Base-by-base conservation (phyloP, 2,113 vertebrate genomes). In the Myiozetetes cayanensis region DNA sequence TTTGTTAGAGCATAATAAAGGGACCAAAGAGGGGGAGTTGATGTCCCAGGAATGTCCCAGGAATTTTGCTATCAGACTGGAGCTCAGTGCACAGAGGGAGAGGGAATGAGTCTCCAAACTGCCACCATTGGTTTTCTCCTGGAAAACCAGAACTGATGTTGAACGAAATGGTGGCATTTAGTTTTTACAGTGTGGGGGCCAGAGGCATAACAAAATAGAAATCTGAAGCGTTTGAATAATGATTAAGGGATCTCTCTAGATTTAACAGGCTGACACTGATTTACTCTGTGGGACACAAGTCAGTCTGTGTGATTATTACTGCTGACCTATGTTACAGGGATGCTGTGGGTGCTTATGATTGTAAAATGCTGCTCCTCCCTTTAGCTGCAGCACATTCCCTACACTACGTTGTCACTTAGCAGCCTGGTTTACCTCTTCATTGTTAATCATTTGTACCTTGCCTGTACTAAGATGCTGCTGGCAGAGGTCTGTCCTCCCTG, bases 351-450 rank as follows among this genome's bases (percentile, higher is more conserved):
- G 27, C 49, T 84, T 30, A 9, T 14, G 27, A 61, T 55, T 84
- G 41, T 71, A 55, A 79, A 79, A 49, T 30, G 46, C 41, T 27
- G 20, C 41, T 50, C 44, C 61, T 81, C 21, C 46, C 41, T 28
- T 27, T 17, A 53, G 62, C 76, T 59, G 53, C 28, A 41, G 25
- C 2, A 27, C 1, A 1, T n/a, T 81, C 44, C 41, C 70, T 70
- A 31, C 35, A 61, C 5, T 6, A 14, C 0, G 0, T 35, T 6
- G 24, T 44, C 28, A 17, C 44, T 21, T 56, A 53, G 20, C 55
- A 56, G 58, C 75, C 75, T 47, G 37, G 33, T 86, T 55, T 66
- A 31, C 27, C 28, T 80, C 3, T 2, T 61, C 46, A 2, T 2
- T 39, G 44, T 39, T 52, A 52, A 43, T 8, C 13, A 0, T 20